These are phyloP conservation scores for Actenoides hombroni DNA, from an alignment of 2,113 vertebrate genomes.

Conservation along the genomic window DNA sequence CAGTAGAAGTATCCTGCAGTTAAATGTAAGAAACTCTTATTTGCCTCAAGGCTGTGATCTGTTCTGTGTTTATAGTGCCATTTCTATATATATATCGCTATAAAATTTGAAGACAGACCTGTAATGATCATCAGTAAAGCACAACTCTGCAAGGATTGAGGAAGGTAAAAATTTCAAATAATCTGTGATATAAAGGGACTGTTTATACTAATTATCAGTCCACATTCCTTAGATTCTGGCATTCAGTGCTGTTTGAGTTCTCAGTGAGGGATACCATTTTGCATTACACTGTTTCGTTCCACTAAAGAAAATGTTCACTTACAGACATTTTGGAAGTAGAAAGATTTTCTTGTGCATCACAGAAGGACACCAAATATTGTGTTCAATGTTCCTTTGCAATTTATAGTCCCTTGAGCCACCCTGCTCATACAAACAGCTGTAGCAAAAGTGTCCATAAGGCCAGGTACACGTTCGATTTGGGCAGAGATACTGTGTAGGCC, in stretches of 20 bases:
- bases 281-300: not conserved
- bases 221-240: not conserved
- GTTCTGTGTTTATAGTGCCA: not conserved
- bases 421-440: constrained; percentile 1
- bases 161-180: not conserved
- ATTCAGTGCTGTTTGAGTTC: not conserved
- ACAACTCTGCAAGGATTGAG: not conserved
- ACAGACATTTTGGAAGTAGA: not conserved
- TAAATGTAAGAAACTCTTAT: not conserved
- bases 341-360: constrained; percentile 5
- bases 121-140: not conserved
- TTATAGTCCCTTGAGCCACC: constrained; percentile 2
- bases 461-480: not conserved
- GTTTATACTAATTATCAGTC: not conserved
- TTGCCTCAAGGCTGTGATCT: not conserved
- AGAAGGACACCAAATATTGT: constrained; percentile 17
- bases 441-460: not conserved
- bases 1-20: not conserved
- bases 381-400: not conserved
- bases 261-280: not conserved
- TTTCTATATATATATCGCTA: not conserved
- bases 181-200: not conserved
- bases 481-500: not conserved
- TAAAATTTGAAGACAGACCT: not conserved
- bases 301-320: not conserved